Evolutionary conservation across 2,797 vertebrate species (phyloP), one percentile per base, ranked within the genome.

Genomic region (Fistularia commersonii): DNA sequence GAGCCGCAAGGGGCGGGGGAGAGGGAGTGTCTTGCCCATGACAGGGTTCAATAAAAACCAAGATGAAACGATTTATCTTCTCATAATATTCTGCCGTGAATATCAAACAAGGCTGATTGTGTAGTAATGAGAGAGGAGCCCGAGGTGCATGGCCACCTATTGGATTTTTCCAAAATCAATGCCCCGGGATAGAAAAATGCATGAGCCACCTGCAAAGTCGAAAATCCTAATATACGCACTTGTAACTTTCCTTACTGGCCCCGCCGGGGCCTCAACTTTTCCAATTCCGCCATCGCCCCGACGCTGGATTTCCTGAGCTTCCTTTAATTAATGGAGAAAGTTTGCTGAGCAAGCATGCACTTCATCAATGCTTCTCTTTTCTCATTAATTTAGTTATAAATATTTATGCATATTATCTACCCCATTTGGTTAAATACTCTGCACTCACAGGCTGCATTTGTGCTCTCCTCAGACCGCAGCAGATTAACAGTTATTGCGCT

Each of bases 51-150:
- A 85, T 88, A 75, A 76, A 77, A 80, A 57, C 65, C 59, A 31
- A 87, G 82, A 89, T 87, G 72, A 87, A 82, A 82, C 54, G 53
- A 88, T 89, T 88, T 78, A 85, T 89, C 85, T 86, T 86, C 77
- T 66, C 61, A 61, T 83, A 79, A 86, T 85, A 77, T 80, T 85
- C 76, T 65, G 53, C 74, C 57, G 56, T 84, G 86, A 81, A 80
- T 81, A 81, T 85, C 75, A 82, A 87, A 72, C 77, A 40, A 69
- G 77, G 67, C 62, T 72, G 75, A 72, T 72, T 52, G 64, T 1
- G 47, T 57, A 56, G 68, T 84, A 85, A 88, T 82, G 83, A 83
- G 66, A 82, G 82, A 67, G 45, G 64, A 74, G 77, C 66, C 54
- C 7, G 39, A 73, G 67, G 61, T 72, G 57, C 45, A 10, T 39